Percentiles rank a stretch among this genome's conserved stretches.
Evolutionary conservation across 2,888 invertebrate genomes (phyloP).

Genomic region (Drosophila basisetae): DNA sequence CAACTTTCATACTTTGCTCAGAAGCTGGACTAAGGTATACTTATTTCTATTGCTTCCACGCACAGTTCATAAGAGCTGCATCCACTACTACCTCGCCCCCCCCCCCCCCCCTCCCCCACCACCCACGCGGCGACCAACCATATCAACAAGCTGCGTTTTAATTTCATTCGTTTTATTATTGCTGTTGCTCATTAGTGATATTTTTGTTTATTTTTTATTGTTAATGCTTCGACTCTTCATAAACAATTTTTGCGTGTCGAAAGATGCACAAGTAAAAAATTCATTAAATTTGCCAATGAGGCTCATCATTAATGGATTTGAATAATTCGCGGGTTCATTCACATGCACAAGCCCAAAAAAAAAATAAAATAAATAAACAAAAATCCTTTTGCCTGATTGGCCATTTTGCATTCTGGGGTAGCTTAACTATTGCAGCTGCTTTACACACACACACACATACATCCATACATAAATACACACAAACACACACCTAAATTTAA

Average conservation of each 20-base stretch:
- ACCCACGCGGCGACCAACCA: fast-evolving
- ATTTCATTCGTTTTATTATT: constrained; percentile 9
- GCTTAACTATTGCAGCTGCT: not conserved
- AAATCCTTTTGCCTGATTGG: constrained; percentile 17
- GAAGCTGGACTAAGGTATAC: not conserved
- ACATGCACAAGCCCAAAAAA: constrained; percentile 11
- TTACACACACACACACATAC: not conserved
- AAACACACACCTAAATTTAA: not conserved
- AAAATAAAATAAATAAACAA: not conserved
- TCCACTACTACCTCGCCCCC: not conserved
- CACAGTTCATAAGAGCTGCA: not conserved
- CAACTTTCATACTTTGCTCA: not conserved
- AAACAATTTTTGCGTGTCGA: constrained; percentile 20
- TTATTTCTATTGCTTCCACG: not conserved
- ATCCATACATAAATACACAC: not conserved
- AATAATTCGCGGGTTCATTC: constrained; percentile 38
- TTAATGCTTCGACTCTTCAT: constrained; percentile 22
- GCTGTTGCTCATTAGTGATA: constrained; percentile 19
- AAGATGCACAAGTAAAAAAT: constrained; percentile 28
- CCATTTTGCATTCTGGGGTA: not conserved
- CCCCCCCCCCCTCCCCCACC: fast-evolving
- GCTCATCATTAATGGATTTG: constrained; percentile 33
- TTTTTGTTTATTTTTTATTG: constrained; percentile 2
- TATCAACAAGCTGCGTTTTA: not conserved
- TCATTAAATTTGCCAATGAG: constrained; percentile 25